phyloP scores from a whole-genome alignment of 2,888 invertebrate genomes.

The Diachrysia chrysitis region DNA sequence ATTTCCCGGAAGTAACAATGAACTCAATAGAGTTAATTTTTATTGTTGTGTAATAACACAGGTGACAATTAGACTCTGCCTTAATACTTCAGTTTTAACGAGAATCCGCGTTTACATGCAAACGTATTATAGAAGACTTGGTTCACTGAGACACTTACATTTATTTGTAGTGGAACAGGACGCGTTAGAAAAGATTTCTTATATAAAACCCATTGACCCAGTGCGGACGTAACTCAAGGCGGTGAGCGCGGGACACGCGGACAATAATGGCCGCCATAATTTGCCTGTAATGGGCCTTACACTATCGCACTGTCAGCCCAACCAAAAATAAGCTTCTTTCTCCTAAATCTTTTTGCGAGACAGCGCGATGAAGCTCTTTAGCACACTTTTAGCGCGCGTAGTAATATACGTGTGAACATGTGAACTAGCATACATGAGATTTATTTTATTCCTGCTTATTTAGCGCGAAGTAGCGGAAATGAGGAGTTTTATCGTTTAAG shows the following conservation, averaged over 20 bases:
- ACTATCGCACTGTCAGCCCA: constrained; percentile 87
- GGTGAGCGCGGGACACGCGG: constrained; percentile 82
- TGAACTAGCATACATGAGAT: constrained; percentile 45
- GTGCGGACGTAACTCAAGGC: constrained; percentile 81
- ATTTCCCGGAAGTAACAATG: constrained; percentile 24
- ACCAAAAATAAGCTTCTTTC: constrained; percentile 85
- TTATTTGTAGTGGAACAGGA: constrained; percentile 52
- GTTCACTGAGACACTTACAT: constrained; percentile 42
- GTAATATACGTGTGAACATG: constrained; percentile 54
- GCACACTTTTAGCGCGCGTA: constrained; percentile 62
- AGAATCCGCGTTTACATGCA: constrained; percentile 36
- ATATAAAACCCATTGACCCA: constrained; percentile 85
- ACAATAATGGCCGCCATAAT: constrained; percentile 87
- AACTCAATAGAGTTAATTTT: constrained; percentile 20
- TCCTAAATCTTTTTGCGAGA: constrained; percentile 73
- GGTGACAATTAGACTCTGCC: constrained; percentile 33
- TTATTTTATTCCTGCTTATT: constrained; percentile 49
- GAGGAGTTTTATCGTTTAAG: constrained; percentile 37
- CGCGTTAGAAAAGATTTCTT: constrained; percentile 74
- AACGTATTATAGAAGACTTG: constrained; percentile 43
- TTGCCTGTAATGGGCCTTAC: constrained; percentile 88
- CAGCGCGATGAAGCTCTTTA: constrained; percentile 70
- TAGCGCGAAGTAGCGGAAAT: constrained; percentile 25
- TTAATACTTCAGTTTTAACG: constrained; percentile 32
- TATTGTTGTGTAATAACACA: no score